Evolutionary conservation across 2,797 vertebrate genomes (phyloP), one percentile per base, ranked within the genome.

Genomic region (Chelidonichthys spinosus): DNA sequence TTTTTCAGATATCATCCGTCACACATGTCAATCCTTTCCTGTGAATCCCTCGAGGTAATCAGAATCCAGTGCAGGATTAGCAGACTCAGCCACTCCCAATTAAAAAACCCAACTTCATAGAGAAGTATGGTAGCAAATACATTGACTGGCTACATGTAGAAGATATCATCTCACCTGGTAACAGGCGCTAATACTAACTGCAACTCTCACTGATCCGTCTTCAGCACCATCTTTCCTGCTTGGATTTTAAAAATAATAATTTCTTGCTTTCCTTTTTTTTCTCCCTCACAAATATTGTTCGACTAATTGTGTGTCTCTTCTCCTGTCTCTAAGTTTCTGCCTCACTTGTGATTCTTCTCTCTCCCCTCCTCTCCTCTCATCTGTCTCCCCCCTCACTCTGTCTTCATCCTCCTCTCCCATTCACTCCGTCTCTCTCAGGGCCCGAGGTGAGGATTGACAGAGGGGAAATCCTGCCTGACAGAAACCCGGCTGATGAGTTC

Each of bases 381-480:
- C 43, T 43, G 7, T 54, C 53, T 70, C 35, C 60, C 36, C 54
- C 71, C 58, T 76, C 43, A 2, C 60, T 69, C 81, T 8, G 0
- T 68, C 71, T 69, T 72, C 58, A 65, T 81, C 59, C 62, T 65
- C 66, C 61, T 72, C 72, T 59, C 78, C 76, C 75, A 72, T 76
- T 83, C 73, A 52, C 74, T 71, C 43, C 2, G 5, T 78, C 60
- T 71, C 75, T 79, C 74, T 77, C 72, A 72, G 74, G 56, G 33
- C 62, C 81, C 1, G 69, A 85, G 69, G 77, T 68, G 69, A 84
- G 77, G 77, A 78, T 67, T 77, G 79, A 81, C 71, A 33, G 67
- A 75, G 56, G 73, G 76, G 78, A 78, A 72, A 85, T 81, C 85
- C 72, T 79, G 79, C 75, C 72, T 83, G 73, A 81, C 74, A 76